These are phyloP conservation scores for Agriopis aurantiaria DNA, from an alignment of 2,888 invertebrate species.

Conservation along the genomic window DNA sequence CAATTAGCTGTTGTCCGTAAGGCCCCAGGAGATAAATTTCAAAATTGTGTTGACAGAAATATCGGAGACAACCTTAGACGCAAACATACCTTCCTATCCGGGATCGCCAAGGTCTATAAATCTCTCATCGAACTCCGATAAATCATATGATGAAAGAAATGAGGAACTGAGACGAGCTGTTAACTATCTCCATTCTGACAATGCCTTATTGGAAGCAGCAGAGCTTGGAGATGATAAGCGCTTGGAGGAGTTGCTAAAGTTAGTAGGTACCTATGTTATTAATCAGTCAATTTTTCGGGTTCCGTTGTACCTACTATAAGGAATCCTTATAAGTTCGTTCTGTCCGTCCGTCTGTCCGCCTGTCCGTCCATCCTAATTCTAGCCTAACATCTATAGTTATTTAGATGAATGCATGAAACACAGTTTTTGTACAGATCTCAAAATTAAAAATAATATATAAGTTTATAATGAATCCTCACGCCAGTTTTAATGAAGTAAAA, in stretches of 20 bases:
- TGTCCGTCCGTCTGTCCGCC: too few relatives aligned
- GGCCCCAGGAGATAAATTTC: neutral
- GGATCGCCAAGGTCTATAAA: conserved; percentile 54
- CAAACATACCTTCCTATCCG: conserved; percentile 62
- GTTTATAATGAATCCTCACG: too few relatives aligned
- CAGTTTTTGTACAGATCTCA: too few relatives aligned
- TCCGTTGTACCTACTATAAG: too few relatives aligned
- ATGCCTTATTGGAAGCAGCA: conserved; percentile 68
- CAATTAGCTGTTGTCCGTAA: too few relatives aligned
- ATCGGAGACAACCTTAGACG: conserved; percentile 65
- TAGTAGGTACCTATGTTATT: neutral
- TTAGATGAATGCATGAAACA: too few relatives aligned
- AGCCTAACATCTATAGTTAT: too few relatives aligned
- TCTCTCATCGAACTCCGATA: conserved; percentile 41
- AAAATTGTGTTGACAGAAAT: conserved; percentile 51
- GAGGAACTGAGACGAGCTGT: conserved; percentile 52
- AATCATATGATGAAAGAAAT: conserved; percentile 16
- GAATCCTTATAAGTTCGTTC: too few relatives aligned
- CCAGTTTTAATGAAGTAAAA: too few relatives aligned
- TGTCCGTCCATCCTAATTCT: too few relatives aligned
- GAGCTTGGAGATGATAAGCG: conserved; percentile 63
- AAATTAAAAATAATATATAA: too few relatives aligned
- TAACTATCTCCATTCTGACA: conserved; percentile 66
- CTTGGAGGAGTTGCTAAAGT: conserved; percentile 63
- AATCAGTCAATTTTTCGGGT: too few relatives aligned